Base-by-base conservation (phyloP, 2,888 invertebrate genomes). In the Cancer borealis region DNA sequence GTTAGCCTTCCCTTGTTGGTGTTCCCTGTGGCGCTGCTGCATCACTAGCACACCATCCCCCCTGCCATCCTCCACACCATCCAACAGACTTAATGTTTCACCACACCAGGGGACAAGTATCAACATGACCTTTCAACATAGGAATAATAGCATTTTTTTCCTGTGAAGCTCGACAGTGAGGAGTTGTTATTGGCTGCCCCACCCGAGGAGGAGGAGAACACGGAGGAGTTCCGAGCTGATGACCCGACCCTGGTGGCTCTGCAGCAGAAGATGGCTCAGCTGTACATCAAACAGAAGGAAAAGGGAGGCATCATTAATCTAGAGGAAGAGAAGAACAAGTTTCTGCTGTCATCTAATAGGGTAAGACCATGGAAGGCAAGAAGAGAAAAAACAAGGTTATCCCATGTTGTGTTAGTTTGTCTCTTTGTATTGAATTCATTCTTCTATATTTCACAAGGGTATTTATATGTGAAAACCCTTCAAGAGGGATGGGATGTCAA, bases 141-240 rank as follows among this genome's bases (percentile, higher is more conserved):
- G 26, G 17, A 14, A 17, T 87, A 46, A 45, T n/a, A 4, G 14
- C 26, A 60, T 26, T 84, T 30, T 30, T 87, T 17, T 60, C 21
- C 45, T n/a, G 49, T 49, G 45, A 92, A 95, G 95, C 92, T 94
- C 8, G 92, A 88, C 79, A 91, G 94, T 88, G 91, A 45, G 47
- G 73, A 97, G 49, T 96, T 98, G 91, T 97, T 97, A 96, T 97
- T 97, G 91, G 98, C 98, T 12, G 96, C 96, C 0, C 97, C 98
- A 79, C 98, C 98, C 0, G 98, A 98, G 0, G 97, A 97, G 17
- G 98, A 98, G 93, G 97, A 98, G n/a, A 60, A 49, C n/a, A 91
- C 93, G 12, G 79, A 73, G 39, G 92, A 91, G 26, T 96, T 95
- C 84, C 39, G 90, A 14, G 91, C 95, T n/a, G 93, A 94, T 47